A percentile compares a stretch with the other conserved stretches of the same genome.
phyloP scores from a whole-genome alignment of 2,888 invertebrate genomes.

The Mythimna impura region DNA sequence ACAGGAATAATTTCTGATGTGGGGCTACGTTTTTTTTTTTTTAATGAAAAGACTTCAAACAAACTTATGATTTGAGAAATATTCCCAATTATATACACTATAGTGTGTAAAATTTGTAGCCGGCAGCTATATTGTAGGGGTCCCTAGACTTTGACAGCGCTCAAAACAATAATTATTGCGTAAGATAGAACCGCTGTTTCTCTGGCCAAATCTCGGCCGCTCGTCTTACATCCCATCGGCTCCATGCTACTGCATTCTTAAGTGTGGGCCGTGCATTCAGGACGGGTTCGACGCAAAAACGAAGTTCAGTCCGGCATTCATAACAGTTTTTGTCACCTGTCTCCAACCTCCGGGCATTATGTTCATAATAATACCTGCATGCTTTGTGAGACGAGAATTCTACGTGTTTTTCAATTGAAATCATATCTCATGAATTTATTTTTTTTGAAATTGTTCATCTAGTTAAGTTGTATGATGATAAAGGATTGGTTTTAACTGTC shows the following conservation, averaged over 20 bases:
- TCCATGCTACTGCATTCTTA: conserved; percentile 77
- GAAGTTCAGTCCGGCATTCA: conserved; percentile 80
- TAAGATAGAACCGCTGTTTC: conserved; percentile 45
- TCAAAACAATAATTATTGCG: background rate
- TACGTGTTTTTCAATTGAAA: conserved; percentile 67
- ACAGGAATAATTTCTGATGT: no score
- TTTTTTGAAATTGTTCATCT: conserved; percentile 30
- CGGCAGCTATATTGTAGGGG: background rate
- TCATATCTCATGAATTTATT: conserved; percentile 45
- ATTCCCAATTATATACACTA: background rate
- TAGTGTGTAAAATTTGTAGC: background rate
- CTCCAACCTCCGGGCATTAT: conserved; percentile 75
- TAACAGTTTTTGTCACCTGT: conserved; percentile 86
- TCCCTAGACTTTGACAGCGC: no score
- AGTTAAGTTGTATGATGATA: conserved; percentile 21
- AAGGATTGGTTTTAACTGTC: background rate
- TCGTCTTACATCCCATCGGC: conserved; percentile 60
- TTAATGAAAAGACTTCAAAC: background rate
- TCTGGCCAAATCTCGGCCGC: conserved; percentile 59
- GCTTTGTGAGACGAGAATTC: conserved; percentile 71
- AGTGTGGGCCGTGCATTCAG: conserved; percentile 77
- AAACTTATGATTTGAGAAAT: background rate
- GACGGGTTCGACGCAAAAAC: conserved; percentile 84
- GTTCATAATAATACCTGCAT: conserved; percentile 73
- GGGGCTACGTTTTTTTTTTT: no score